Evolutionary conservation across 2,888 invertebrate species (phyloP), one percentile per base, ranked within the genome.

Genomic region (Muscina levida): DNA sequence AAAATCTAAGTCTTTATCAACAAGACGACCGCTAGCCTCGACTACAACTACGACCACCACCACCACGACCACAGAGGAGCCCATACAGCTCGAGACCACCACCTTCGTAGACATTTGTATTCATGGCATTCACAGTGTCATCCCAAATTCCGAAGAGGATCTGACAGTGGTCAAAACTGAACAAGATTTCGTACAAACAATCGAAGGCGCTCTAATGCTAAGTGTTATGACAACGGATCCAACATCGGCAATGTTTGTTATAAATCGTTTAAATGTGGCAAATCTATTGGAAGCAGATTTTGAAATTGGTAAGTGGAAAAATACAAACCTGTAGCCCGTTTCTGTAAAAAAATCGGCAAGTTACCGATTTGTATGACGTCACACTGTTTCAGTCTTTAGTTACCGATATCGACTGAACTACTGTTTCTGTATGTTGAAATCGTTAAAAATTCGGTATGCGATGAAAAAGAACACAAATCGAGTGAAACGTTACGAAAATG

Each of bases 181-280:
- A 76, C 83, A 83, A 13, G 87, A 87, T 26, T 84, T 89, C 13
- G 87, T 91, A 2, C 86, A 89, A 75, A 84, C 84, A n/a, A 86
- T 89, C 15, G 89, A 89, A 66, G 91, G 90, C 1, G 89, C 90
- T 57, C 88, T 88, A 1, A 86, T 90, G 84, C 80, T 90, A 5
- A 89, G 90, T 51, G 87, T 90, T 0, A 70, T 90, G 71, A 89
- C 90, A 2, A 87, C 81, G 26, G 90, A 91, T 81, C 87, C 89
- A 1, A 84, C 84, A 10, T 88, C 90, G 1, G 88, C 89, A 1
- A 82, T 90, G 71, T 91, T 90, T 82, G 88, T 90, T 0, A 85
- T 89, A 22, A 88, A 90, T 85, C 89, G 90, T 8, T 85, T 90
- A n/a, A 91, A 91, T 83, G 87, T 88, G 77, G 89, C 88, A 0